A percentile compares a stretch with the other conserved stretches of the same genome.
Evolutionary conservation across 1,140 invertebrate genomes (phyloP).

Genomic region (Anastrepha ludens): DNA sequence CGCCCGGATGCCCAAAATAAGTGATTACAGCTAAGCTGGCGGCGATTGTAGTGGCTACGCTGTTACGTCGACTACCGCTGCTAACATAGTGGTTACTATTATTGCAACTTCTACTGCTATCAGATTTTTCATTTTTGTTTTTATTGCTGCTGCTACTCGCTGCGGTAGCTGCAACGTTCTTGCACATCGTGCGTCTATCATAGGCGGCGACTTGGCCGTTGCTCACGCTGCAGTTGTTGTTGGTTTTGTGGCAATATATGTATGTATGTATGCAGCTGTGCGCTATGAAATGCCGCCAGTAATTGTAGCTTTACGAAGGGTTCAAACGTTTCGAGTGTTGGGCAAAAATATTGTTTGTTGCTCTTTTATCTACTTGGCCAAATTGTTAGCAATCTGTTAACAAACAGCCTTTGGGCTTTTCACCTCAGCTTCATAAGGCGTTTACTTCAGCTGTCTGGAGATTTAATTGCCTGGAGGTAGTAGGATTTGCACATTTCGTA

Average conservation of each 20-base stretch:
- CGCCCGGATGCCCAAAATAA: background rate
- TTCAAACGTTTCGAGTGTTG: no score
- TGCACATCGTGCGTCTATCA: conserved; percentile 19
- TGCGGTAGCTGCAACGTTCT: conserved; percentile 29
- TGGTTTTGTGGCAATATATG: background rate
- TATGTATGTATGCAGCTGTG: no score
- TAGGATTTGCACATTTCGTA: background rate
- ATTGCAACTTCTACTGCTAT: background rate
- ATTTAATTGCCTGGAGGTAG: background rate
- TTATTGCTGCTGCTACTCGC: conserved; percentile 31
- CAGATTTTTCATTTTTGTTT: conserved; percentile 13
- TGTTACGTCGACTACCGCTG: conserved; percentile 8
- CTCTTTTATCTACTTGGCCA: no score
- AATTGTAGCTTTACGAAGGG: no score
- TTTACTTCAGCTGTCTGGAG: background rate
- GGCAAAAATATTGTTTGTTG: no score
- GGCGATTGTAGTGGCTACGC: conserved; percentile 44
- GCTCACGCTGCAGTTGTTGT: background rate
- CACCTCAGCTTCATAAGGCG: background rate
- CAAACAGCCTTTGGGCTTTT: no score
- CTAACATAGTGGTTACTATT: background rate
- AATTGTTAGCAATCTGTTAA: no score
- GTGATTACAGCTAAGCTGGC: conserved; percentile 36
- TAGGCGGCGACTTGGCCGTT: background rate
- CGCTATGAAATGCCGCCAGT: no score